Conservation (phyloP, 2,888 invertebrate species). For the Thyatira batis region DNA sequence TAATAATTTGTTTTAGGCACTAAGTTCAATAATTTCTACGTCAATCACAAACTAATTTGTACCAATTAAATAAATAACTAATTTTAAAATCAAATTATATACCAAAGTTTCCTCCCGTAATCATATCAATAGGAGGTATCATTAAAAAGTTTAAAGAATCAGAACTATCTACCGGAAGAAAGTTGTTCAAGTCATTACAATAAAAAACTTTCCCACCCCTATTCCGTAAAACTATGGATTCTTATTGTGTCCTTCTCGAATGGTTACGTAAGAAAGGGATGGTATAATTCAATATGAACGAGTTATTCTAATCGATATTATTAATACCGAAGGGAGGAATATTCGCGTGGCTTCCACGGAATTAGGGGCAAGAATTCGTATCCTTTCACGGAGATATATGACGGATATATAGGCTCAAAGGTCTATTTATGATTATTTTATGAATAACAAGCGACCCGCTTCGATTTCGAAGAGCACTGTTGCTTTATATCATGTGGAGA, state of each 20-base stretch:
- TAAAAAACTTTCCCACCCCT: neutral
- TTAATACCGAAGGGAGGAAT: slow-evolving; percentile 43
- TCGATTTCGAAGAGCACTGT: too few species aligned
- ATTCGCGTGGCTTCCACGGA: slow-evolving; percentile 23
- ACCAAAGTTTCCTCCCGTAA: neutral
- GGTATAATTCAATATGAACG: slow-evolving; percentile 11
- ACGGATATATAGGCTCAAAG: neutral
- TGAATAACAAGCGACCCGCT: neutral
- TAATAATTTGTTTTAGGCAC: too few species aligned
- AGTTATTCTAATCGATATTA: slow-evolving; percentile 48
- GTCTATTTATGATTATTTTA: neutral
- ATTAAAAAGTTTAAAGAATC: neutral
- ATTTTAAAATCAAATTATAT: neutral
- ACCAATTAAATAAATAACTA: too few species aligned
- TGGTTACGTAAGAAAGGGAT: slow-evolving; percentile 17
- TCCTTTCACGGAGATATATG: slow-evolving; percentile 4
- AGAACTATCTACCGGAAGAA: neutral
- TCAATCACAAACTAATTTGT: too few species aligned
- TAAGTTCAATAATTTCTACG: too few species aligned
- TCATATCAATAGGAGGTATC: neutral
- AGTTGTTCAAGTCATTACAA: neutral
- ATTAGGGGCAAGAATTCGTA: slow-evolving; percentile 26
- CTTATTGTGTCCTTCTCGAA: slow-evolving; percentile 2
- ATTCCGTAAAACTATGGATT: neutral
- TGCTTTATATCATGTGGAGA: too few species aligned